These are phyloP conservation scores for Pseudachorutes palmiensis DNA, from an alignment of 1,140 invertebrate genomes.

Conservation along the genomic window DNA sequence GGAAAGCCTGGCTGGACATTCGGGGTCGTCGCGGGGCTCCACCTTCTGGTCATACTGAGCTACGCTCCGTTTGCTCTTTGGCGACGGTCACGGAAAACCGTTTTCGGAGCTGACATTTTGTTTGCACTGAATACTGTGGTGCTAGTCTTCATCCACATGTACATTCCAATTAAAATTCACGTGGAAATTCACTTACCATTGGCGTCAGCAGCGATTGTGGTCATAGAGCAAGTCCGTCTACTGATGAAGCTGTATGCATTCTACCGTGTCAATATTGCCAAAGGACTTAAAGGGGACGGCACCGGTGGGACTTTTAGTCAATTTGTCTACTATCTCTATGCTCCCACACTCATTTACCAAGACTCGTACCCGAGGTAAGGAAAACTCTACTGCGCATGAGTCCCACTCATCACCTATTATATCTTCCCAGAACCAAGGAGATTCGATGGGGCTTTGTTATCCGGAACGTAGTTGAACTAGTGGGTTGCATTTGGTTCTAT, in stretches of 20 bases:
- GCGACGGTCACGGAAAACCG: neutral
- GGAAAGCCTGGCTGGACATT: slow-evolving; percentile 20
- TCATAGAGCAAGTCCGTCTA: slow-evolving; percentile 50
- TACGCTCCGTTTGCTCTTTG: slow-evolving; percentile 6
- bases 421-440: slow-evolving; percentile 50
- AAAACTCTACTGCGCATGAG: neutral
- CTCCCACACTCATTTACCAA: slow-evolving; percentile 38
- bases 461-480: slow-evolving; percentile 60
- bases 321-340: slow-evolving; percentile 38
- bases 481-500: slow-evolving; percentile 64
- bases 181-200: slow-evolving; percentile 15
- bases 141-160: slow-evolving; percentile 18
- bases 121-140: slow-evolving; percentile 14
- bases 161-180: slow-evolving; percentile 27
- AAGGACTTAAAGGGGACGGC: neutral
- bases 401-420: neutral
- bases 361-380: slow-evolving; percentile 38
- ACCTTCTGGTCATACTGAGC: slow-evolving; percentile 18
- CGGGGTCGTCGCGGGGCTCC: slow-evolving; percentile 6
- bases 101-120: slow-evolving; percentile 12
- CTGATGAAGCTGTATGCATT: slow-evolving; percentile 80
- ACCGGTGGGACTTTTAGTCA: slow-evolving; percentile 21
- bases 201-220: slow-evolving; percentile 21
- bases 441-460: slow-evolving; percentile 68
- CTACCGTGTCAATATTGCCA: slow-evolving; percentile 56